Base-by-base conservation (phyloP, 2,888 invertebrate genomes). In the Bhutanitis thaidina region DNA sequence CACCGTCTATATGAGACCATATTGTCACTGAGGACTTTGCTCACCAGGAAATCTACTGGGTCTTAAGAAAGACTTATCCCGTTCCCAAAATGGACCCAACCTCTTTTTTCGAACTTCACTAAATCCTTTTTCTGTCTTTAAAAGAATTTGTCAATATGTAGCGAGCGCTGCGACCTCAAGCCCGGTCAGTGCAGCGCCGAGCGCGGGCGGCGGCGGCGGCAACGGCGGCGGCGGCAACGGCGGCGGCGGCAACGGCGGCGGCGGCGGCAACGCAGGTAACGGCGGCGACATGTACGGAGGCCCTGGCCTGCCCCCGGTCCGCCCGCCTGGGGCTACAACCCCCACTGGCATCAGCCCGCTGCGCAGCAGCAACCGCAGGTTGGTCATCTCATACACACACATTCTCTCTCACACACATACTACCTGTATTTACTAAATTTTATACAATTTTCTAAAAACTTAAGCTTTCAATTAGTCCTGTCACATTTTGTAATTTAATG, bases 221-320 rank as follows among this genome's bases (percentile, higher is more conserved):
- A 56, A 54, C 27, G n/a, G 32, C 12, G 12, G 34, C 34, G 12
- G 34, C 34, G 34, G 27, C n/a, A n/a, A 1, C 27, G 77, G 77
- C 49, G 87, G 62, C 66, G 94, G 96, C 1, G 98, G 99, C 90
- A 99, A 98, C 89, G 97, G 97, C 79, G 96, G 51, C 98, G 98
- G 74, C 99, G 99, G 99, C 60, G 68, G 60, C 40, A 64, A 64
- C 10, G 60, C 58, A 9, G 49, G 51, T n/a, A n/a, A n/a, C 15
- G 67, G 40, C n/a, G 13, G 34, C 14, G 36, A 55, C 2, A 57
- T 56, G n/a, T 62, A 60, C 10, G 61, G 60, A 46, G 57, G 58
- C 7, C 66, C 64, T 44, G 59, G 10, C 61, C 59, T 3, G 59
- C 77, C 0, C 77, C 77, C 9, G 80, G 76, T 1, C 79, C 82